Evolutionary conservation across 2,113 vertebrate species (phyloP).

Genomic region (Bubo scandiacus): DNA sequence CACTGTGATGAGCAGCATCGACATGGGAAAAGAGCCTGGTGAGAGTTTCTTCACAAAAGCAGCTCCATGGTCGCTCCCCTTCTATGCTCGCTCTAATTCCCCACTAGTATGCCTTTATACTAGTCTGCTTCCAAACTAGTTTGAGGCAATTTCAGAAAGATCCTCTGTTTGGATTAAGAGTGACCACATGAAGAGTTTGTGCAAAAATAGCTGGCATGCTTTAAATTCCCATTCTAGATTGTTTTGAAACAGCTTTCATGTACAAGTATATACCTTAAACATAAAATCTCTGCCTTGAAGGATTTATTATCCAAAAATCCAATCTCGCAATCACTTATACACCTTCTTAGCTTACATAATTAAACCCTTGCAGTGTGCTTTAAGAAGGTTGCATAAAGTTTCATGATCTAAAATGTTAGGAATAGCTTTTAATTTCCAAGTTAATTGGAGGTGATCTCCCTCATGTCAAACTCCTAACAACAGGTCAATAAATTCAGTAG

Average conservation of each 20-base stretch:
- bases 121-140: not conserved
- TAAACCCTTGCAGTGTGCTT: not conserved
- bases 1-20: not conserved
- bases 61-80: not conserved
- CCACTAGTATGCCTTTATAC: not conserved
- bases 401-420: not conserved
- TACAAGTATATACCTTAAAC: not conserved
- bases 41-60: not conserved
- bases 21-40: not conserved
- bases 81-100: not conserved
- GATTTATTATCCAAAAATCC: not conserved
- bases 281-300: not conserved
- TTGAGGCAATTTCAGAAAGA: not conserved
- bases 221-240: not conserved
- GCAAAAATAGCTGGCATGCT: not conserved
- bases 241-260: not conserved
- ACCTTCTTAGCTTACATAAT: not conserved
- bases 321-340: not conserved
- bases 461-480: not conserved
- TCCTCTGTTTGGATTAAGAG: not conserved
- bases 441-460: constrained; percentile 23
- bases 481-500: constrained; percentile 31
- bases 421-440: constrained; percentile 11
- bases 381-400: not conserved
- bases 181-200: not conserved